Conservation (phyloP, 2,888 invertebrate species). For the Drosophila gaucha region DNA sequence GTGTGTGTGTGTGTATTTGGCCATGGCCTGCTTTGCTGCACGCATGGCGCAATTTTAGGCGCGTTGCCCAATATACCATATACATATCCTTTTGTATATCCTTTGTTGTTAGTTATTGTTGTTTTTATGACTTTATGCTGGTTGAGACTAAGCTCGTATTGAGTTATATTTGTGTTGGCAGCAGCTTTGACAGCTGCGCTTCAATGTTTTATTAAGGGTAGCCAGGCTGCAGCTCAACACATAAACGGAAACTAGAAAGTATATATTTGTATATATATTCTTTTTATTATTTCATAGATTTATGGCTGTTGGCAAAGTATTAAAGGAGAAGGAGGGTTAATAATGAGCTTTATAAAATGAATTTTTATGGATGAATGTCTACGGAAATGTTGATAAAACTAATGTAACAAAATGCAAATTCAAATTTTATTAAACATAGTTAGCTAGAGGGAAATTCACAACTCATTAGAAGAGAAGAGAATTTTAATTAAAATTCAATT, state of each 20-base stretch:
- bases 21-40: conserved; percentile 54
- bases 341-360: conserved; percentile 7
- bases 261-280: neutral
- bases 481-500: neutral
- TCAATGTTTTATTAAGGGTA: conserved; percentile 29
- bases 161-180: conserved; percentile 38
- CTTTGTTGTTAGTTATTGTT: conserved; percentile 37
- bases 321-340: neutral
- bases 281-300: conserved; percentile 19
- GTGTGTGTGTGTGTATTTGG: conserved; percentile 16
- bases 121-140: conserved; percentile 61
- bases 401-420: too few species aligned
- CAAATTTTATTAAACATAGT: too few species aligned
- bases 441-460: too few species aligned
- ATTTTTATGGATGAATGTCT: too few species aligned
- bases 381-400: too few species aligned
- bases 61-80: conserved; percentile 43
- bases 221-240: neutral
- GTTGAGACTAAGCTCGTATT: conserved; percentile 27
- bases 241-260: conserved; percentile 17
- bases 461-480: too few species aligned
- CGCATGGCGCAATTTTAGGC: conserved; percentile 56
- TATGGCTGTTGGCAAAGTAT: conserved; percentile 2
- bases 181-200: conserved; percentile 38
- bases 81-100: conserved; percentile 20